Percentiles rank a stretch among this genome's conserved stretches.
phyloP scores from a whole-genome alignment of 23 tunicate species.

The Phallusia fumigata region DNA sequence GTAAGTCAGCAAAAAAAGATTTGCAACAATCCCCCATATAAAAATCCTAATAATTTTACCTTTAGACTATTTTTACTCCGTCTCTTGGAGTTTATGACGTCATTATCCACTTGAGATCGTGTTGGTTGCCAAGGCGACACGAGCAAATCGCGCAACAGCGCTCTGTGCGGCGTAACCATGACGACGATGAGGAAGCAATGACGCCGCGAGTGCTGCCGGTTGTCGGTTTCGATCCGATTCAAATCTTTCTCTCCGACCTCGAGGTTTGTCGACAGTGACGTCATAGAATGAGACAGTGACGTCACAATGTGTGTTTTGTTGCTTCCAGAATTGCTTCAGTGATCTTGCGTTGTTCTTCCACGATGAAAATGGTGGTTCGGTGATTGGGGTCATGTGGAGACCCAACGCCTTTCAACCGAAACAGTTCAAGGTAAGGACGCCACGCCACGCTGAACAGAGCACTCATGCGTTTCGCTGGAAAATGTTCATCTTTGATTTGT shows the following conservation, averaged over 20 bases:
- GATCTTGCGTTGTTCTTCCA: conserved; percentile 82
- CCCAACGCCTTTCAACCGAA: conserved; percentile 42
- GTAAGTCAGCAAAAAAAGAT: background rate
- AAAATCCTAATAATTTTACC: background rate
- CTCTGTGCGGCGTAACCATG: background rate
- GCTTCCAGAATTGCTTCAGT: conserved; percentile 41
- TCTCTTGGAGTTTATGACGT: conserved; percentile 57
- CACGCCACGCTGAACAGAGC: too few species aligned
- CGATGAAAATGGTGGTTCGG: conserved; percentile 38
- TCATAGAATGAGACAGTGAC: background rate
- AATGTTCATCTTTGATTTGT: too few species aligned
- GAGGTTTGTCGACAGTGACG: conserved; percentile 33
- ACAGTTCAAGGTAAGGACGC: conserved; percentile 54
- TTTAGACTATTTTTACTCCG: conserved; percentile 37
- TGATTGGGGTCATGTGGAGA: conserved; percentile 76
- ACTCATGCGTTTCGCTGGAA: too few species aligned
- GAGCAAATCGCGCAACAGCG: conserved; percentile 7
- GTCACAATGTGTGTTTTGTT: conserved; percentile 4
- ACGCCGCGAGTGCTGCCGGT: conserved; percentile 43
- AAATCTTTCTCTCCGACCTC: conserved; percentile 40
- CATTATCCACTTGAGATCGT: conserved; percentile 50
- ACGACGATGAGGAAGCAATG: conserved; percentile 8
- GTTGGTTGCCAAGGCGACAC: conserved; percentile 30
- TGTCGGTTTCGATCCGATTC: conserved; percentile 58
- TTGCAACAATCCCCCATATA: background rate